Base-by-base conservation (phyloP, 2,888 invertebrate genomes). In the Habrosyne pyritoides region DNA sequence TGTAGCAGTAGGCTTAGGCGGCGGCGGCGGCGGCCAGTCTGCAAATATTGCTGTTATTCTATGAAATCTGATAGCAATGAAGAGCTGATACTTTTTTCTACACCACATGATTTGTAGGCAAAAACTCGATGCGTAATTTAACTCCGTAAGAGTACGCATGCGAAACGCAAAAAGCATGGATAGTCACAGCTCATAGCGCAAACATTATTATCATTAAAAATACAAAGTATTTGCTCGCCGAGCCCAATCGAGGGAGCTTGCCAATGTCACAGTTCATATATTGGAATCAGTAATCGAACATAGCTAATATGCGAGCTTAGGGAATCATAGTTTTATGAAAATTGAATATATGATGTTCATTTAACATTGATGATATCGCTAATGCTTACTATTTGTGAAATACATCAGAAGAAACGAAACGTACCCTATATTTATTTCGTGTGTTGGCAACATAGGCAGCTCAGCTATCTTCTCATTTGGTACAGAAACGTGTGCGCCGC, bases 191-290 rank as follows among this genome's bases (percentile, higher is more conserved):
- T 24, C n/a, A 49, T 5, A 49, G 49, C 18, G 42, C 42, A 50
- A 49, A 54, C 30, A 53, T 14, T 26, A 54, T 54, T 42, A 54
- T 54, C 54, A 50, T 49, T 49, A 54, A 36, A 54, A 36, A 50
- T 33, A 47, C 14, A 33, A 28, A 24, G 33, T 52, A 51, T 33
- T 21, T 28, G 22, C 33, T 52, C 24, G n/a, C 21, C n/a, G 12
- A n/a, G n/a, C 22, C 18, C 42, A 42, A 42, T 8, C 42, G 42
- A 18, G 14, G 18, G 18, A 42, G 18, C 42, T 21, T 30, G 28
- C 48, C 48, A 49, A 49, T 14, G 28, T 10, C 28, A 50, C 12
- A 50, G 50, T 30, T 10, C 7, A 18, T 33, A n/a, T n/a, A n/a
- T 10, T 4, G 14, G 2, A 5, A 10, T 18, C 50, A 50, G 50